Evolutionary conservation across 2,113 vertebrate species (phyloP), one percentile per base, ranked within the genome.

Genomic region (Callospermophilus lateralis): DNA sequence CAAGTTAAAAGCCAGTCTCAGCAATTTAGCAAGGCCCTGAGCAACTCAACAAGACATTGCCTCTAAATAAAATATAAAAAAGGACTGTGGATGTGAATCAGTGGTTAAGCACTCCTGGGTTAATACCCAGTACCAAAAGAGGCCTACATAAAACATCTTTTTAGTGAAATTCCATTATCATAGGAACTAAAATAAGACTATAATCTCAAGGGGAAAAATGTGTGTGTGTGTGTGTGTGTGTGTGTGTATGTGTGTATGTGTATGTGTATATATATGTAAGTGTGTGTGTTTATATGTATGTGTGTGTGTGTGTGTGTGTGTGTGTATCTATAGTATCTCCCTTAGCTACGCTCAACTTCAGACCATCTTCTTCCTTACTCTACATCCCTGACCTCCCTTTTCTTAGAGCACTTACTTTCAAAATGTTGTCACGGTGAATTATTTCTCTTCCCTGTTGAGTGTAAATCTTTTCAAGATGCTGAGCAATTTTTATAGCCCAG

Each of bases 351-450:
- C 26, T 95, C 61, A 45, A 81, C 17, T 85, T 70, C 55, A 77
- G 45, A 78, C 61, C 37, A 70, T 19, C 8, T 85, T 76, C 53
- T 51, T 89, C 39, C 67, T 67, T 16, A 58, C 10, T 89, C 30
- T 68, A 68, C 34, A 6, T 88, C 28, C 17, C 13, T 67, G 32
- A 85, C 22, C 26, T 77, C 30, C 37, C 34, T 86, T 94, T 74
- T 68, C 24, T 55, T 65, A 22, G 1, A 72, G 4, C 16, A 58
- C 20, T 96, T 84, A 55, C 73, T 95, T 85, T 70, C 42, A 20
- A 96, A 74, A 89, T 34, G 1, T 63, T 84, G 11, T 67, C 53
- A 84, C 30, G 89, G 16, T 84, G 83, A 92, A 67, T 81, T 89
- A 65, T 77, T 67, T 81, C 26, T 89, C 28, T 89, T 51, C 24